These are phyloP conservation scores for Odiellus spinosus DNA, from an alignment of 2,888 invertebrate species.

Conservation along the genomic window DNA sequence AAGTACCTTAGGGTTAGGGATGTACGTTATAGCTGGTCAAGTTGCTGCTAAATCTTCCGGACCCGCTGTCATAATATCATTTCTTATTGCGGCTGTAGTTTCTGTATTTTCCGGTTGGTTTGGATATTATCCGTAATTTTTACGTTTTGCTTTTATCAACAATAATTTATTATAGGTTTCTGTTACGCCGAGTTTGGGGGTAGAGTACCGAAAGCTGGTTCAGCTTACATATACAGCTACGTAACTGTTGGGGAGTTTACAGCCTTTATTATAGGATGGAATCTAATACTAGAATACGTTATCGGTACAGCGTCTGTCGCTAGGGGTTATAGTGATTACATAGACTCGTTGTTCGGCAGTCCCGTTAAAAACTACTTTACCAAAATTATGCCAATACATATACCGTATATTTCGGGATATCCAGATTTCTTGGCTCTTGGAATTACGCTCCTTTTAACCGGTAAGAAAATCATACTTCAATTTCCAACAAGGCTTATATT, in stretches of 20 bases:
- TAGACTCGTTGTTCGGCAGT: conserved; percentile 31
- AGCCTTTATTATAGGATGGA: conserved; percentile 37
- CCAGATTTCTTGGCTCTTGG: conserved; percentile 20
- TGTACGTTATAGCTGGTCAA: conserved; percentile 80
- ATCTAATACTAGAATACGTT: conserved; percentile 35
- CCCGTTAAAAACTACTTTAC: conserved; percentile 28
- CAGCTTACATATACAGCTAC: conserved; percentile 84
- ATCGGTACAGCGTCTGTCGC: conserved; percentile 42
- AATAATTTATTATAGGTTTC: conserved; percentile 32
- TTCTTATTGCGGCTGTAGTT: conserved; percentile 77
- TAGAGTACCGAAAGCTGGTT: conserved; percentile 73
- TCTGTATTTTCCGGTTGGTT: conserved; percentile 77
- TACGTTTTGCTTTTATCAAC: too few species aligned
- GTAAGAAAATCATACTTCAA: conserved; percentile 1
- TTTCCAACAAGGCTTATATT: too few species aligned
- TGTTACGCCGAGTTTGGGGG: conserved; percentile 87
- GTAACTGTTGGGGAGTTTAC: conserved; percentile 39
- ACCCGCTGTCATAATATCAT: conserved; percentile 77
- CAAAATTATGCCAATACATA: conserved; percentile 28
- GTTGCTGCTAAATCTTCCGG: conserved; percentile 75
- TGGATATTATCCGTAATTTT: too few species aligned
- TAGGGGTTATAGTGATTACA: conserved; percentile 32
- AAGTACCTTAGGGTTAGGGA: conserved; percentile 63
- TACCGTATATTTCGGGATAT: conserved; percentile 23
- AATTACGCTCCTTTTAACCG: conserved; percentile 16